A percentile compares a stretch with the other conserved stretches of the same genome.
Evolutionary conservation across 1,140 invertebrate species (phyloP).

Genomic region (Eufriesea mexicana): DNA sequence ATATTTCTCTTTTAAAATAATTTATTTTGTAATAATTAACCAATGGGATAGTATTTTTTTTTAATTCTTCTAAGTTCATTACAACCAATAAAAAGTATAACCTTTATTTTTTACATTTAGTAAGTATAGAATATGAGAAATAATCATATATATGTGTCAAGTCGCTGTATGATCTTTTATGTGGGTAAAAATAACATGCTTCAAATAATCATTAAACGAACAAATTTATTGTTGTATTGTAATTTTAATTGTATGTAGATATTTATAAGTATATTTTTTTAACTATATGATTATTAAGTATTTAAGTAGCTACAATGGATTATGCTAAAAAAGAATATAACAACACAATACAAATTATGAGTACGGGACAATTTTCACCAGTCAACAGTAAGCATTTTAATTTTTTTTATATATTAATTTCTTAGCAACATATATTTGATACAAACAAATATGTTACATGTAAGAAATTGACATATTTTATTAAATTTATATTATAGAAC

Average conservation of each 20-base stretch:
- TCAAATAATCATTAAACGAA: neutral
- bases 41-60: neutral
- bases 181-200: neutral
- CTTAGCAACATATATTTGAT: neutral
- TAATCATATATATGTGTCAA: neutral
- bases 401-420: neutral
- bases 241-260: neutral
- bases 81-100: neutral
- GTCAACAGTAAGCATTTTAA: conserved; percentile 21
- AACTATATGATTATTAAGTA: neutral
- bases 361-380: conserved; percentile 21
- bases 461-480: neutral
- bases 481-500: conserved; percentile 30
- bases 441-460: neutral
- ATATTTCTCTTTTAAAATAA: conserved; percentile 3
- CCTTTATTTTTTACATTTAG: neutral
- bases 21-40: neutral
- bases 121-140: neutral
- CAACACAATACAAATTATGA: neutral
- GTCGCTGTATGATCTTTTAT: neutral
- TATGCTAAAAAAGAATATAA: neutral
- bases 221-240: neutral
- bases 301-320: neutral
- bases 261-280: neutral
- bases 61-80: neutral